These are phyloP conservation scores for Eucidaris tribuloides DNA, from an alignment of 35 echinoderm and acorn worm genomes.

Conservation along the genomic window DNA sequence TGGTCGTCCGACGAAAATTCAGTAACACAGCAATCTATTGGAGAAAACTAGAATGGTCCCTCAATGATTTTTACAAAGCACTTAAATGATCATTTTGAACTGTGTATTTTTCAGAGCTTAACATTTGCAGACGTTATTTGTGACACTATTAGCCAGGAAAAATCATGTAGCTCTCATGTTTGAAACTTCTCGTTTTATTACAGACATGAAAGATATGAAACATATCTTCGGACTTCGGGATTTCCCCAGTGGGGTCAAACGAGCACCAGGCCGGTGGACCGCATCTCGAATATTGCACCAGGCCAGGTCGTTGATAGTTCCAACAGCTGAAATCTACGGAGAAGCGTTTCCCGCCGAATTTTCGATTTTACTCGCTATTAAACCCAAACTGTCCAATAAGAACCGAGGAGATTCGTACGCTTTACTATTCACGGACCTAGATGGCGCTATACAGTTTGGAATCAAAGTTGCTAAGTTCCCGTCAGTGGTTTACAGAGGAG, in stretches of 20 bases:
- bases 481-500: slow-evolving; percentile 28
- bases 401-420: slow-evolving; percentile 31
- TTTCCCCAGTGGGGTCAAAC: slow-evolving; percentile 21
- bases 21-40: no score
- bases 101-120: no score
- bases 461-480: slow-evolving; percentile 39
- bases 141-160: no score
- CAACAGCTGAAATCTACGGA: slow-evolving; percentile 29
- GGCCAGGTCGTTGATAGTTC: slow-evolving; percentile 16
- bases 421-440: slow-evolving; percentile 35
- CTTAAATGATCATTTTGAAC: no score
- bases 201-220: slow-evolving; percentile 49
- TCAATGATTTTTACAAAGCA: no score
- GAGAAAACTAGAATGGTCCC: no score
- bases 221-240: slow-evolving; percentile 2
- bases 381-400: neutral
- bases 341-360: slow-evolving; percentile 54
- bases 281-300: slow-evolving; percentile 14
- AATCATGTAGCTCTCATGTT: no score
- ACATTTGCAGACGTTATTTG: no score
- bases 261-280: slow-evolving; percentile 17
- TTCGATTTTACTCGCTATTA: slow-evolving; percentile 56
- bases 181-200: no score
- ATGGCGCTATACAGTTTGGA: slow-evolving; percentile 35
- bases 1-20: no score